A percentile compares a stretch with the other conserved stretches of the same genome.
Evolutionary conservation across 2,888 invertebrate species (phyloP).

Genomic region (Crematogaster levior): DNA sequence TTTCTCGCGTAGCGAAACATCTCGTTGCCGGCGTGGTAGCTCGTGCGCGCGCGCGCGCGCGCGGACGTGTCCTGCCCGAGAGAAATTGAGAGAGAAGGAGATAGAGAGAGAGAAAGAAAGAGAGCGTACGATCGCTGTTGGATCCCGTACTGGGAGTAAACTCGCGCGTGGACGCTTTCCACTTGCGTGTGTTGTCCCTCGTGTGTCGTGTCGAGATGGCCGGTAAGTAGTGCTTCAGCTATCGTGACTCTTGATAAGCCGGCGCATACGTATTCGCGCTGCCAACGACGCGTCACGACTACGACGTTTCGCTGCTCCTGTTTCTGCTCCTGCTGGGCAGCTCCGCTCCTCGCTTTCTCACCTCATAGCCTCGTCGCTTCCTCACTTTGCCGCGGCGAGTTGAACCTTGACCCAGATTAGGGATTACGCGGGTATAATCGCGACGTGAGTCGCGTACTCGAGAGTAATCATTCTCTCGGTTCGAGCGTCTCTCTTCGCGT

Average conservation of each 20-base stretch:
- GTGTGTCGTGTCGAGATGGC: conserved; percentile 77
- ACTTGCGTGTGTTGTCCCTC: conserved; percentile 58
- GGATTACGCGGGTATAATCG: conserved; percentile 70
- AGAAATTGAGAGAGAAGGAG: background rate
- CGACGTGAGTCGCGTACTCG: conserved; percentile 37
- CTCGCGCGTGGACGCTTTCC: conserved; percentile 58
- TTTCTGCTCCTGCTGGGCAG: background rate
- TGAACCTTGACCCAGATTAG: conserved; percentile 78
- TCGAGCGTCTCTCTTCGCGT: conserved; percentile 65
- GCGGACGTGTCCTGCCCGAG: conserved; percentile 59
- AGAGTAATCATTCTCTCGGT: conserved; percentile 32
- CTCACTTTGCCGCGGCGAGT: conserved; percentile 67
- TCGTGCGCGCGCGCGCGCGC: background rate
- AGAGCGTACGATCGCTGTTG: conserved; percentile 28
- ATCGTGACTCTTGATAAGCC: background rate
- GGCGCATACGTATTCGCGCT: background rate
- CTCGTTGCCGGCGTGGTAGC: conserved; percentile 68
- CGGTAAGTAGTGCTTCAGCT: conserved; percentile 76
- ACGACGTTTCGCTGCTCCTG: conserved; percentile 56
- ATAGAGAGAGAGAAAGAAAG: background rate
- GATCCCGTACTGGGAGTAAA: conserved; percentile 61
- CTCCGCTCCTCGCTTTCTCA: conserved; percentile 1
- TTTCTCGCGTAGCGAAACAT: conserved; percentile 23
- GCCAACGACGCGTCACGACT: conserved; percentile 14
- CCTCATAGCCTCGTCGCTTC: conserved; percentile 8